Evolutionary conservation across 2,888 invertebrate genomes (phyloP).

Genomic region (Dexiosoma caninum): DNA sequence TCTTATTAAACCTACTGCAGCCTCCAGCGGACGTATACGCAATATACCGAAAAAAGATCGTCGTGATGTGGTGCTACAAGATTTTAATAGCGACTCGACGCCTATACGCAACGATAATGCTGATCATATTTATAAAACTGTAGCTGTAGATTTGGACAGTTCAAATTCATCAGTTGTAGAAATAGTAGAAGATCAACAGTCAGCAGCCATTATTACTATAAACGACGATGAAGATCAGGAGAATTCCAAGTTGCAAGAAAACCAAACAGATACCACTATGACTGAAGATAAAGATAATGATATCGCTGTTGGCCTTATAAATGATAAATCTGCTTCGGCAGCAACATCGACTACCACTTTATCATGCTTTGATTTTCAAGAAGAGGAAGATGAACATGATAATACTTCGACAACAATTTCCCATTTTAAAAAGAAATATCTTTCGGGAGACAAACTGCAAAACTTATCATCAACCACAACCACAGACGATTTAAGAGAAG

Average conservation of each 20-base stretch:
- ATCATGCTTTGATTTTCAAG: conserved; percentile 89
- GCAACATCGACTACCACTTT: conserved; percentile 67
- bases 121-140: neutral
- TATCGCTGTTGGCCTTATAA: neutral
- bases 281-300: conserved; percentile 8
- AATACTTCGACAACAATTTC: conserved; percentile 72
- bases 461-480: conserved; percentile 28
- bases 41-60: conserved; percentile 78
- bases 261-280: neutral
- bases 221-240: conserved; percentile 53
- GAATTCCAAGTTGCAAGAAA: neutral
- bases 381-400: conserved; percentile 84
- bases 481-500: conserved; percentile 19
- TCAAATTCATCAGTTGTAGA: conserved; percentile 52
- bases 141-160: conserved; percentile 41
- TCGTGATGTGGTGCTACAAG: conserved; percentile 71
- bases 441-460: conserved; percentile 67
- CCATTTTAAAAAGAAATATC: conserved; percentile 71
- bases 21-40: conserved; percentile 69
- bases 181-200: conserved; percentile 44
- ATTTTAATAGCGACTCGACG: conserved; percentile 67
- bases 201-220: conserved; percentile 47
- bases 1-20: neutral
- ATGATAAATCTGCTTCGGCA: conserved; percentile 44
- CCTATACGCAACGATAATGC: conserved; percentile 2